Evolutionary conservation across 2,888 invertebrate species (phyloP).

Genomic region (Clivina fossor): DNA sequence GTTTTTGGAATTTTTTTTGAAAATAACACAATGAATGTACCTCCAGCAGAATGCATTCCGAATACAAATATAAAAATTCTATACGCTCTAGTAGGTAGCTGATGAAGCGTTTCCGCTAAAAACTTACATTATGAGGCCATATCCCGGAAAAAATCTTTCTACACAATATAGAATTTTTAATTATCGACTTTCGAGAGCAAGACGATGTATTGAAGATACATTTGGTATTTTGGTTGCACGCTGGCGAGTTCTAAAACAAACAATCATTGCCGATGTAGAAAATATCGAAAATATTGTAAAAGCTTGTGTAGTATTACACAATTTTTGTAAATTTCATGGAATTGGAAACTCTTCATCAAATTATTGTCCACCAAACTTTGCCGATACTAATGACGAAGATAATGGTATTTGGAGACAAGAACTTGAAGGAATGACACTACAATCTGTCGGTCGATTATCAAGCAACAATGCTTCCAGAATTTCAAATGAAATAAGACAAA

Average conservation of each 20-base stretch:
- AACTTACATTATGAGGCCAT: slow-evolving; percentile 40
- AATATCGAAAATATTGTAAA: slow-evolving; percentile 29
- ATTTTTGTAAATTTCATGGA: slow-evolving; percentile 32
- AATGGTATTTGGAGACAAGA: slow-evolving; percentile 14
- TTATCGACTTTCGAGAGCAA: slow-evolving; percentile 38
- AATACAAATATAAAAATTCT: slow-evolving; percentile 27
- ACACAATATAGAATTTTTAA: slow-evolving; percentile 39
- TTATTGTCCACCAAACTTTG: slow-evolving; percentile 4
- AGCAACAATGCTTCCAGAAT: slow-evolving; percentile 1
- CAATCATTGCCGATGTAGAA: slow-evolving; percentile 25
- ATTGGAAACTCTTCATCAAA: neutral
- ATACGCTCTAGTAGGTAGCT: slow-evolving; percentile 37
- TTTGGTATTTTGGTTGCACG: slow-evolving; percentile 40
- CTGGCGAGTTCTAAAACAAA: slow-evolving; percentile 28
- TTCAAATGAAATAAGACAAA: neutral
- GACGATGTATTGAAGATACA: slow-evolving; percentile 40
- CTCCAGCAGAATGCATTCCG: slow-evolving; percentile 16
- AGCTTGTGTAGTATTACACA: slow-evolving; percentile 36
- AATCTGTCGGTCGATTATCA: slow-evolving; percentile 7
- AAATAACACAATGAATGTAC: slow-evolving; percentile 32
- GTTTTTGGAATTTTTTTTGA: slow-evolving; percentile 39
- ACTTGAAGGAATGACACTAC: neutral
- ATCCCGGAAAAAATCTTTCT: slow-evolving; percentile 36
- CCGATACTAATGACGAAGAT: neutral
- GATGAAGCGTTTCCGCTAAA: slow-evolving; percentile 40